A percentile compares a stretch with the other conserved stretches of the same genome.
phyloP scores from a whole-genome alignment of 1,140 invertebrate species.

The Oncopodura yosiiana region DNA sequence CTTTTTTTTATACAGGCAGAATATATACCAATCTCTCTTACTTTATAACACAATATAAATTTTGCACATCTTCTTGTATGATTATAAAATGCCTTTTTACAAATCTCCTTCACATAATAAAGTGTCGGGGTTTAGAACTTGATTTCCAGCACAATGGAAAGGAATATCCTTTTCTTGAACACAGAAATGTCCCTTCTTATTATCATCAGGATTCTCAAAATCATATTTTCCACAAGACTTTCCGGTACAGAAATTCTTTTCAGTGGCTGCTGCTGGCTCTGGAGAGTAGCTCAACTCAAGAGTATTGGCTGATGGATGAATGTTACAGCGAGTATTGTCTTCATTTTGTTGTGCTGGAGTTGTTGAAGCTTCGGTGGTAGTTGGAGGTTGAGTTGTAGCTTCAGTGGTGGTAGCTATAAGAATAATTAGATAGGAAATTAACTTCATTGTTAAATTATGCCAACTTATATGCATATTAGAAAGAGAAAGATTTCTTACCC shows the following conservation, averaged over 20 bases:
- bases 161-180: slow-evolving; percentile 2
- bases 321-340: not conserved
- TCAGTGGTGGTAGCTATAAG: not conserved
- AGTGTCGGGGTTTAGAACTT: not conserved
- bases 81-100: too few species aligned
- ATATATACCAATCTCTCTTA: too few species aligned
- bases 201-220: not conserved
- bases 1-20: too few species aligned
- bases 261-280: not conserved
- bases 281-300: slow-evolving; percentile 3
- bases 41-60: too few species aligned
- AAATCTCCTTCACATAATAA: slow-evolving; percentile 6
- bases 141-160: slow-evolving; percentile 2
- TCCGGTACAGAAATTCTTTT: not conserved
- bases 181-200: slow-evolving; percentile 7
- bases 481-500: too few species aligned
- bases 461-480: too few species aligned
- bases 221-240: slow-evolving; percentile 1
- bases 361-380: not conserved
- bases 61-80: too few species aligned
- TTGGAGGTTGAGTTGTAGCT: not conserved
- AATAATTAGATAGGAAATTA: too few species aligned
- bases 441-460: too few species aligned
- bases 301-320: not conserved
- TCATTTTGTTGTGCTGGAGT: not conserved